Conservation (phyloP, 2,113 vertebrate genomes). For the human region DNA sequence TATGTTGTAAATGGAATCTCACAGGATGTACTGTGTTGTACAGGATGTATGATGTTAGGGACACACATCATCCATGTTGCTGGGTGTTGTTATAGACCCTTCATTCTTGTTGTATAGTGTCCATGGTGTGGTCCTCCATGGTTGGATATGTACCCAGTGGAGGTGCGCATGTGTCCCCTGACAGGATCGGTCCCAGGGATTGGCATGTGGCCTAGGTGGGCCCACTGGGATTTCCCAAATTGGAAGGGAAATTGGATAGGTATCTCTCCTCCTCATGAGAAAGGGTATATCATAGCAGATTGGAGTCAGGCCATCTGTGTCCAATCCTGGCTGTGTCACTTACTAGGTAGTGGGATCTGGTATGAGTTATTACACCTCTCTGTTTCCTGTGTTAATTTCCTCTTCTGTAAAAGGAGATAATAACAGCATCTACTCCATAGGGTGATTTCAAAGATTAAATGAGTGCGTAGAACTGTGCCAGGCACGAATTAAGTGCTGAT, state of each 20-base stretch:
- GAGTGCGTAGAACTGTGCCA: neutral
- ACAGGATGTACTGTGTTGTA: neutral
- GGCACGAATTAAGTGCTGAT: neutral
- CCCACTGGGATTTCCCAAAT: neutral
- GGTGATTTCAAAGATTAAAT: neutral
- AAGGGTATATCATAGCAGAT: fast-evolving
- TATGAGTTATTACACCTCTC: neutral
- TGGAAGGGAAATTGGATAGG: neutral
- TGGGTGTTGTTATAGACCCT: neutral
- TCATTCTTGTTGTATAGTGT: fast-evolving
- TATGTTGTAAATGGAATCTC: neutral
- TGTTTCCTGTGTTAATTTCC: neutral
- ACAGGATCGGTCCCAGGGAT: neutral
- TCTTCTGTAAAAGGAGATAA: neutral
- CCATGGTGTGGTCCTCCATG: neutral
- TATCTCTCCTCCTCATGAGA: neutral
- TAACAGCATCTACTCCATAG: neutral
- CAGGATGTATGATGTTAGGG: neutral
- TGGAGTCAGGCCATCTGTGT: neutral
- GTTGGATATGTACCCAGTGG: neutral
- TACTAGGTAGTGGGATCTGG: neutral
- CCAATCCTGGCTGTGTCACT: neutral
- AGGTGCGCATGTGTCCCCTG: neutral
- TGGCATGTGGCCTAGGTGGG: neutral
- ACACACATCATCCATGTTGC: fast-evolving